Percentiles rank a stretch among this genome's conserved stretches.
phyloP scores from a whole-genome alignment of 2,113 vertebrate genomes.

The Typhlomys cinereus region DNA sequence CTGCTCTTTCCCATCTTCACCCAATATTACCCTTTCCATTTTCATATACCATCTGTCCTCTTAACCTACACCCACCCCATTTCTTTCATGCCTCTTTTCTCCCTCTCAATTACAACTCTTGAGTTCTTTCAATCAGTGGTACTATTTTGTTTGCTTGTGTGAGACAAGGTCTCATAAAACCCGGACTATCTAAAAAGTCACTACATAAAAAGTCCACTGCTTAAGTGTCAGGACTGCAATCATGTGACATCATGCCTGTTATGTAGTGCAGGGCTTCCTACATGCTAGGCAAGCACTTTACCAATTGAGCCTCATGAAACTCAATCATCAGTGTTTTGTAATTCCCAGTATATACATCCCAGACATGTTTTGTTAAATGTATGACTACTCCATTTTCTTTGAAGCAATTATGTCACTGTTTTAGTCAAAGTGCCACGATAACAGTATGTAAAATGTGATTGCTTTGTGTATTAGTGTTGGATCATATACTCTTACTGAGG shows the following conservation, averaged over 20 bases:
- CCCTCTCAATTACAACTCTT: neutral
- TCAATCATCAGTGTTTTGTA: neutral
- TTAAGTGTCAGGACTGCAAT: no score
- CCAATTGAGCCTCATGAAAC: no score
- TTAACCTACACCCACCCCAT: neutral
- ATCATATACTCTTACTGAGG: neutral
- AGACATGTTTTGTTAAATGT: no score
- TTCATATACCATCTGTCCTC: neutral
- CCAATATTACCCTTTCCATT: neutral
- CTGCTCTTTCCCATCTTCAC: neutral
- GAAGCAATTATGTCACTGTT: neutral
- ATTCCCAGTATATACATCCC: constrained; percentile 1
- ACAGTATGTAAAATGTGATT: constrained; percentile 13
- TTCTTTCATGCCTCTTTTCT: neutral
- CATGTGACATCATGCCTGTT: no score
- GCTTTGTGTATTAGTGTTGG: neutral
- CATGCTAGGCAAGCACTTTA: neutral
- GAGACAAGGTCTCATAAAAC: no score
- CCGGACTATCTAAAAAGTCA: no score
- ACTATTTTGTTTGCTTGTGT: no score
- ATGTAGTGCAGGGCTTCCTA: no score
- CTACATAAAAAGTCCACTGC: no score
- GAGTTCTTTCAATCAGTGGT: neutral
- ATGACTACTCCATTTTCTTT: constrained; percentile 6
- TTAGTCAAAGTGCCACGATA: constrained; percentile 11